Conservation (phyloP, 2,113 vertebrate genomes). For the Numida meleagris region DNA sequence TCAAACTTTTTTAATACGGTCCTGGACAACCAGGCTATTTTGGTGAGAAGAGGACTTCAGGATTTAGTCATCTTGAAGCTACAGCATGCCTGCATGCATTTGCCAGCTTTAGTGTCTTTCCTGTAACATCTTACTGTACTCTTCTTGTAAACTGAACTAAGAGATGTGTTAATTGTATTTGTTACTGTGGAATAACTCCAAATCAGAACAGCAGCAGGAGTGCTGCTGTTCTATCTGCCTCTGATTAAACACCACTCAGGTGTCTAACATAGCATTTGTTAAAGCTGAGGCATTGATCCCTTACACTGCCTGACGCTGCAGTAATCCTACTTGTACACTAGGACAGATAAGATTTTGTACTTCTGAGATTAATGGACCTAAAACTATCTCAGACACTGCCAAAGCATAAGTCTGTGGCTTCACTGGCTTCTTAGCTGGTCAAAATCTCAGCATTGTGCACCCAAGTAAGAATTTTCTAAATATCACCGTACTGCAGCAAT, state of each 20-base stretch:
- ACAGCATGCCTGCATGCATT: not conserved
- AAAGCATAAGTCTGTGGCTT: not conserved
- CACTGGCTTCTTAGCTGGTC: not conserved
- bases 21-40: not conserved
- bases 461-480: not conserved
- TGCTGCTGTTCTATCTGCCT: not conserved
- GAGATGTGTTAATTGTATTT: accelerated
- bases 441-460: not conserved
- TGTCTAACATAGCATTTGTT: not conserved
- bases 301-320: not conserved
- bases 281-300: not conserved
- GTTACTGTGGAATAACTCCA: not conserved
- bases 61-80: not conserved
- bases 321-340: not conserved
- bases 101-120: not conserved
- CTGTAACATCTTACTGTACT: not conserved
- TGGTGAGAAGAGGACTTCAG: not conserved
- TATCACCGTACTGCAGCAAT: not conserved
- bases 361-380: not conserved
- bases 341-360: not conserved
- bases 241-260: not conserved
- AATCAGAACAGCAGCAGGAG: not conserved
- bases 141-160: not conserved
- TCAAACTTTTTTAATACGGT: not conserved
- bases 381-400: not conserved